Evolutionary conservation across 2,888 invertebrate genomes (phyloP), one percentile per base, ranked within the genome.

Genomic region (Platycnemis pennipes): DNA sequence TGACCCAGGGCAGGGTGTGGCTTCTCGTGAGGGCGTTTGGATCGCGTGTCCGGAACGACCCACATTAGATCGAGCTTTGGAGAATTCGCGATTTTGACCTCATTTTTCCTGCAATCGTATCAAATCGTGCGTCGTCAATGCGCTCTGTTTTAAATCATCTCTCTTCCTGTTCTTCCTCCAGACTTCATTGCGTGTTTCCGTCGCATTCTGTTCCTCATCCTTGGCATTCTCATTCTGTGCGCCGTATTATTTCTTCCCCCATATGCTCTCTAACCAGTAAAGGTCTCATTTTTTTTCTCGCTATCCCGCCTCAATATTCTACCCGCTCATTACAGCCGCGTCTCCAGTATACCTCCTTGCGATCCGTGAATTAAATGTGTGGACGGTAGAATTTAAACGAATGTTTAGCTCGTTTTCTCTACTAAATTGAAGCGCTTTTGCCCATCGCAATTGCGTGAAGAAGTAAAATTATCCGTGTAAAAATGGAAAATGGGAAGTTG

Each of bases 11-110:
- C 88, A 37, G n/a, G 16, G n/a, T 77, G 45, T 46, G 7, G 19
- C 87, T 42, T n/a, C 11, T 45, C 88, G 88, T 46, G 26, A n/a
- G 44, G 44, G 45, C 44, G 45, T n/a, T 88, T 26, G 45, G n/a
- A 88, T 88, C 22, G 88, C 46, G 22, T n/a, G 45, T 2, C 19
- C 2, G 22, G 45, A 22, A 44, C n/a, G 88, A 45, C 88, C 46
- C 22, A 88, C 88, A 88, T 88, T 45, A 45, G n/a, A 88, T n/a
- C 45, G 88, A 45, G 45, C n/a, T 45, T 88, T 88, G 26, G 22
- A 88, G 88, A 49, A 49, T 88, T 4, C 45, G 88, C n/a, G 88
- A 88, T n/a, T 88, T 19, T 46, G 88, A 88, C 45, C 88, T 88
- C 45, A 88, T 88, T 88, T 88, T 44, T 45, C 19, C 45, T 22